Conservation (phyloP, 2,888 invertebrate species). For the Gerris lacustris region DNA sequence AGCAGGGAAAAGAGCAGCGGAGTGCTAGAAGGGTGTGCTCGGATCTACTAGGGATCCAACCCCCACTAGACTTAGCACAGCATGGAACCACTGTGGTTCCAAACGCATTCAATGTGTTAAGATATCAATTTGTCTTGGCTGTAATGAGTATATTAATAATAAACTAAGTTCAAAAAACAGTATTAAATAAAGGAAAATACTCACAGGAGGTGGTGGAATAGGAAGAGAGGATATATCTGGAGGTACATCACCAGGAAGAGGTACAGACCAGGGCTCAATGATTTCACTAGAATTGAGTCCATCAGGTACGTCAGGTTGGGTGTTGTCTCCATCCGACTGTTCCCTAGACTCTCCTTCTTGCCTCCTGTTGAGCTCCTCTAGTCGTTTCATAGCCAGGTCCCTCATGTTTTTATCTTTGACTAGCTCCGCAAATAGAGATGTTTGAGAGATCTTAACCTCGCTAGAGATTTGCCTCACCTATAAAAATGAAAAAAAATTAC, state of each 20-base stretch:
- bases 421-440: constrained; percentile 78
- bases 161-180: too few relatives aligned
- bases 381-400: constrained; percentile 51
- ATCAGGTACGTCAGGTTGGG: background rate
- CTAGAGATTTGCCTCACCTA: constrained; percentile 33
- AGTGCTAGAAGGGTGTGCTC: too few relatives aligned
- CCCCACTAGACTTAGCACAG: too few relatives aligned
- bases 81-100: too few relatives aligned
- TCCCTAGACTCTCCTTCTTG: constrained; percentile 43
- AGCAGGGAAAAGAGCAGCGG: too few relatives aligned
- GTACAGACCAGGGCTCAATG: background rate
- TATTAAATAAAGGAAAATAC: too few relatives aligned
- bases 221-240: background rate
- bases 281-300: background rate
- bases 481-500: constrained; percentile 18
- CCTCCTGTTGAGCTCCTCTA: constrained; percentile 56
- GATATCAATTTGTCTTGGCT: too few relatives aligned
- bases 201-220: constrained; percentile 12
- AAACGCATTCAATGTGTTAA: too few relatives aligned
- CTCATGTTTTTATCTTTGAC: constrained; percentile 75
- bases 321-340: constrained; percentile 31
- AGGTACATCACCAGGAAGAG: background rate
- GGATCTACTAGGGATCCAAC: too few relatives aligned
- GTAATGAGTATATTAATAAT: too few relatives aligned
- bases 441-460: constrained; percentile 68